Conservation (phyloP, 2,113 vertebrate species). For the Tautogolabrus adspersus region DNA sequence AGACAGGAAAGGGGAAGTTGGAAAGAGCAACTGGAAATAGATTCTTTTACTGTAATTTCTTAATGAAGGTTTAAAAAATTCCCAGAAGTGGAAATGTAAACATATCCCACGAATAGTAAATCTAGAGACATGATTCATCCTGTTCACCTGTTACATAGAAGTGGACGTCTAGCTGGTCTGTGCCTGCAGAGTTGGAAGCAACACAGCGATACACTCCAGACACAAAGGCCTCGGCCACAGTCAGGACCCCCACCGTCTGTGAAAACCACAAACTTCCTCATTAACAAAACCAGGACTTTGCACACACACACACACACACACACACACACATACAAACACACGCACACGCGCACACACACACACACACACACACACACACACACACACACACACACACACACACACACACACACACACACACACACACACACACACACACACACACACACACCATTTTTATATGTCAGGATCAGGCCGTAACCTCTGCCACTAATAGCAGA, state of each 20-base stretch:
- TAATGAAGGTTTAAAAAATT: neutral
- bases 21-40: neutral
- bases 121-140: constrained; percentile 1
- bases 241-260: constrained; percentile 91
- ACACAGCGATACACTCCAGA: constrained; percentile 93
- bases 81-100: neutral
- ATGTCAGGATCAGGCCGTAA: constrained; percentile 17
- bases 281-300: constrained; percentile 62
- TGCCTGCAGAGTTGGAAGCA: constrained; percentile 90
- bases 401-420: neutral
- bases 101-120: neutral
- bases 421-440: constrained; percentile 3
- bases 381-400: constrained; percentile 23
- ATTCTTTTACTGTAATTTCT: neutral
- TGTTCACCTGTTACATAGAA: constrained; percentile 94
- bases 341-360: too few relatives aligned
- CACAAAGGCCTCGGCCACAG: constrained; percentile 87
- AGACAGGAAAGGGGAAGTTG: neutral
- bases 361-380: too few relatives aligned
- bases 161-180: constrained; percentile 86
- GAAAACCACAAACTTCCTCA: constrained; percentile 73
- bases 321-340: too few relatives aligned
- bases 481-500: constrained; percentile 59
- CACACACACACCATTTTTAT: too few relatives aligned
- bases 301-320: constrained; percentile 4